Conservation (phyloP, 2,797 vertebrate genomes). For the Coracias cyanogaster region DNA sequence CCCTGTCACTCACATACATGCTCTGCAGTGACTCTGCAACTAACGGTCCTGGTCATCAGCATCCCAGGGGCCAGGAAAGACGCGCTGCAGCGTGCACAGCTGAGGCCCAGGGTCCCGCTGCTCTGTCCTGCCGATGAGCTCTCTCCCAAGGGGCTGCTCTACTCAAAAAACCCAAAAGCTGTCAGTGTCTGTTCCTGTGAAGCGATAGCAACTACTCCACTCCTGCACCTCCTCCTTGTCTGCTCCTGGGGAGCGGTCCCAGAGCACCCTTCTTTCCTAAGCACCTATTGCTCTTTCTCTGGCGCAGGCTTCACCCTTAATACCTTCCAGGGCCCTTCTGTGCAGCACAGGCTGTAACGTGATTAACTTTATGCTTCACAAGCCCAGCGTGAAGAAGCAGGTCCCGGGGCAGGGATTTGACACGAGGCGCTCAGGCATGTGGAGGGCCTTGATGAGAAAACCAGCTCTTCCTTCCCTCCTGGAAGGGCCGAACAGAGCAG, state of each 20-base stretch:
- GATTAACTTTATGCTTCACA: conserved; percentile 57
- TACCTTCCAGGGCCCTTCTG: background rate
- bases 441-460: background rate
- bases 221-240: background rate
- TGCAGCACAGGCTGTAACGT: conserved; percentile 24
- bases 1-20: background rate
- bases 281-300: background rate
- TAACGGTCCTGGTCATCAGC: background rate
- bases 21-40: background rate
- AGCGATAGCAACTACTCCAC: background rate
- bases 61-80: background rate
- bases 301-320: background rate
- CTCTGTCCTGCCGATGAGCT: background rate
- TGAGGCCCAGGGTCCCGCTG: background rate
- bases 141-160: background rate
- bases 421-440: background rate
- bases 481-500: background rate
- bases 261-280: background rate
- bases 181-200: background rate
- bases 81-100: background rate
- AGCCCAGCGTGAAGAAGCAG: background rate
- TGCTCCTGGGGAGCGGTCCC: background rate
- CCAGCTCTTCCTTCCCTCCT: background rate
- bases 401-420: background rate
- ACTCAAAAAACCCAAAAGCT: background rate